These are phyloP conservation scores for Campylomormyrus tamandua DNA, from an alignment of 2,113 vertebrate genomes.

Conservation along the genomic window DNA sequence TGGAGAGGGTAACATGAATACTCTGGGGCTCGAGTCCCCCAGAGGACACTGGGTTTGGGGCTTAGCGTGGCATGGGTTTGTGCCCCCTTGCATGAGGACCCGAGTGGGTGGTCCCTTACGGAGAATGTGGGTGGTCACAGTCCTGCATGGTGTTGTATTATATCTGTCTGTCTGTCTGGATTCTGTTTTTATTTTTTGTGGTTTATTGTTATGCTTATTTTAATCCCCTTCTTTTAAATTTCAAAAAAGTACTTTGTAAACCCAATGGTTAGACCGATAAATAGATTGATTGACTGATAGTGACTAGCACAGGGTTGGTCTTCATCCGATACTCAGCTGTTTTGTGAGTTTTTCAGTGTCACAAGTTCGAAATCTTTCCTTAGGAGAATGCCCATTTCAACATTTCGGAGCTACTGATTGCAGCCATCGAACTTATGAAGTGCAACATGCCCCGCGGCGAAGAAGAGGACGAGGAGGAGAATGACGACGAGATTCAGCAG, in stretches of 20 bases:
- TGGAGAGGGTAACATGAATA: slow-evolving; percentile 77
- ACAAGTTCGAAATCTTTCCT: background rate
- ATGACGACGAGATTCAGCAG: slow-evolving; percentile 87
- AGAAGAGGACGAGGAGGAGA: slow-evolving; percentile 63
- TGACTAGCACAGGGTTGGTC: background rate
- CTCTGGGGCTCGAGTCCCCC: background rate
- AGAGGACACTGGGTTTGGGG: background rate
- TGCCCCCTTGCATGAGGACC: background rate
- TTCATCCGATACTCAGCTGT: background rate
- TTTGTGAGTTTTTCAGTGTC: background rate
- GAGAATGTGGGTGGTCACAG: background rate
- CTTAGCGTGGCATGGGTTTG: background rate
- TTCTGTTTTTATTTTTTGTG: no score
- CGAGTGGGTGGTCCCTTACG: background rate
- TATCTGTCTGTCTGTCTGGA: background rate
- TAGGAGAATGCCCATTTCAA: slow-evolving; percentile 98
- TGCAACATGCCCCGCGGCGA: slow-evolving; percentile 74
- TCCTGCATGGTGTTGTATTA: no score
- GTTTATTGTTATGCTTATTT: no score
- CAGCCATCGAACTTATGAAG: slow-evolving; percentile 97
- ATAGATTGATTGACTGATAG: background rate
- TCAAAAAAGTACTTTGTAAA: no score
- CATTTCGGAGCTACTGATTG: slow-evolving; percentile 92
- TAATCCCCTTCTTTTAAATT: no score
- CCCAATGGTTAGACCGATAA: background rate